Percentiles rank a stretch among this genome's conserved stretches.
Conservation (phyloP, 2,113 vertebrate genomes). For the Nerophis lumbriciformis region DNA sequence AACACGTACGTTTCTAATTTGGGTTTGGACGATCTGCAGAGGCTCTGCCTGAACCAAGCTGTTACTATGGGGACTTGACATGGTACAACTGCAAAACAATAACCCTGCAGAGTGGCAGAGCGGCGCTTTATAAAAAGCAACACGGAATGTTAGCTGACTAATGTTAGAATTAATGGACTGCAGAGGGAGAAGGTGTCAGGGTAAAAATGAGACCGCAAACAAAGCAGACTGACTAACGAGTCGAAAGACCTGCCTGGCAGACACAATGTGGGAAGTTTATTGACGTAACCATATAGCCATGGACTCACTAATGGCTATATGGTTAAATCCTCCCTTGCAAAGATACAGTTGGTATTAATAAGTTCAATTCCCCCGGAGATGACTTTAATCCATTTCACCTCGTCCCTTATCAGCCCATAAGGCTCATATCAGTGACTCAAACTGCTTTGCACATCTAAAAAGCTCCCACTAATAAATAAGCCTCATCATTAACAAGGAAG, state of each 20-base stretch:
- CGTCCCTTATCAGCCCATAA: slow-evolving; percentile 2
- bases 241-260: neutral
- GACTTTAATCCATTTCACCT: slow-evolving; percentile 10
- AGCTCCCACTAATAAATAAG: neutral
- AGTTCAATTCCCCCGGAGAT: slow-evolving; percentile 17
- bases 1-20: too few species aligned
- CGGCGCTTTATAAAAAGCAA: slow-evolving; percentile 29
- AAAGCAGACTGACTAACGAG: slow-evolving; percentile 11
- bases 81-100: neutral
- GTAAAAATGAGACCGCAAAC: slow-evolving; percentile 22
- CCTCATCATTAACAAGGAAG: neutral
- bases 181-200: slow-evolving; percentile 15
- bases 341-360: slow-evolving; percentile 3
- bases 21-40: too few species aligned
- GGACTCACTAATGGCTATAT: slow-evolving; percentile 17
- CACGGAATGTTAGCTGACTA: slow-evolving; percentile 30
- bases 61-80: neutral
- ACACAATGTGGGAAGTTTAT: neutral
- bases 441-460: neutral
- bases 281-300: slow-evolving; percentile 11
- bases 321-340: slow-evolving; percentile 7
- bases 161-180: slow-evolving; percentile 50
- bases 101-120: slow-evolving; percentile 7
- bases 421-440: slow-evolving; percentile 1
- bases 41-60: neutral